Evolutionary conservation across 1,140 invertebrate species (phyloP).

Genomic region (Macrotrachela quadricornifera): DNA sequence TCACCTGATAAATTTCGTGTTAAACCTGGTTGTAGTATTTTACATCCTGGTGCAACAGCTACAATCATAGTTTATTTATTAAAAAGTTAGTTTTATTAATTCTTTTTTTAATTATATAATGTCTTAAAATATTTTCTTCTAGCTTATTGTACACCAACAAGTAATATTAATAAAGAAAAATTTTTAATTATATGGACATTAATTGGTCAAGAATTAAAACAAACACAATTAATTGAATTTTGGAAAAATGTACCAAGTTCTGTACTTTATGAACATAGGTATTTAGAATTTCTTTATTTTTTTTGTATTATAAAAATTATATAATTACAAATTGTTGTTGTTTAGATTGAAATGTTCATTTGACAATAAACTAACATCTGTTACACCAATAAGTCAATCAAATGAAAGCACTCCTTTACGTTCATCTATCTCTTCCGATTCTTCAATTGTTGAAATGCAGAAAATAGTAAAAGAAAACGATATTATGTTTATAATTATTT

Average conservation of each 20-base stretch:
- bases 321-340: no score
- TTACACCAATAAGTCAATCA: no score
- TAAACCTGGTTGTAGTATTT: constrained; percentile 2
- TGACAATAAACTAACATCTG: no score
- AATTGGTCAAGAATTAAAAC: background rate
- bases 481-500: no score
- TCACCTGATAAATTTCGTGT: constrained; percentile 8
- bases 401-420: no score
- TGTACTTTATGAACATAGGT: no score
- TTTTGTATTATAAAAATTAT: no score
- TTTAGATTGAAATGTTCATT: no score
- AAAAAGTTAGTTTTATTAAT: background rate
- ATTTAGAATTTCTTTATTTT: no score
- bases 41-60: background rate
- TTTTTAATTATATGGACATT: constrained; percentile 7
- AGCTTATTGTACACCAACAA: background rate
- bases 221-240: constrained; percentile 1
- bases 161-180: constrained; percentile 1
- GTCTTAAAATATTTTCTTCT: background rate
- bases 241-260: background rate
- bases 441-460: no score
- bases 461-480: no score
- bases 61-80: constrained; percentile 5
- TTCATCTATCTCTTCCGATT: no score
- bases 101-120: background rate